Conservation (phyloP, 1,140 invertebrate species). For the Dinoponera quadriceps region DNA sequence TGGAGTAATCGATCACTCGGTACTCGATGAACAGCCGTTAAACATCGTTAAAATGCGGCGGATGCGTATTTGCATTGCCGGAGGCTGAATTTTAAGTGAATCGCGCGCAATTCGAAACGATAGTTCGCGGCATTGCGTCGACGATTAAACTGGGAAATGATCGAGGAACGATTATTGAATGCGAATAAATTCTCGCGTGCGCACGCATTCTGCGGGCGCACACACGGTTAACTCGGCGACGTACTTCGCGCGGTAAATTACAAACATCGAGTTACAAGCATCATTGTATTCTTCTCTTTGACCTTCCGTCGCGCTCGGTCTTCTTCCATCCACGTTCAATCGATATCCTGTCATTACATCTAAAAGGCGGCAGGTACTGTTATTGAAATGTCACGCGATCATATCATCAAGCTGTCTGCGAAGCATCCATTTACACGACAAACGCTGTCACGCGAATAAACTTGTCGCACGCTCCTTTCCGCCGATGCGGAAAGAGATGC, state of each 20-base stretch:
- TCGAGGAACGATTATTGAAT: conserved; percentile 20
- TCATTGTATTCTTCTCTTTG: conserved; percentile 41
- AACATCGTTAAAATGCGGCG: background rate
- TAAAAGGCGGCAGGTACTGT: conserved; percentile 56
- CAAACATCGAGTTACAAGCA: conserved; percentile 18
- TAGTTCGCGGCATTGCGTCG: too few species aligned
- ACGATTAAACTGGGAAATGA: too few species aligned
- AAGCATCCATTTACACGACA: conserved; percentile 48
- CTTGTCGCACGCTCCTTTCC: background rate
- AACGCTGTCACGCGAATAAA: conserved; percentile 50
- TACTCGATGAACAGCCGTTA: background rate
- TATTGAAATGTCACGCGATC: conserved; percentile 60
- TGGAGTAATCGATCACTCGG: background rate
- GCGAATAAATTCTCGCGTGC: conserved; percentile 12
- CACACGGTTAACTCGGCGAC: conserved; percentile 21
- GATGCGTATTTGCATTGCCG: background rate
- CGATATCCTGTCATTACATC: conserved; percentile 56
- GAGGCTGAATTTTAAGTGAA: background rate
- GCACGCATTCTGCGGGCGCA: conserved; percentile 24
- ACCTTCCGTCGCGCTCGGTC: conserved; percentile 40
- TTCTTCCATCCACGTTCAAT: conserved; percentile 37
- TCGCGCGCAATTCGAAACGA: background rate
- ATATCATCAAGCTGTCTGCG: conserved; percentile 56
- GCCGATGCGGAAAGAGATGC: conserved; percentile 25
- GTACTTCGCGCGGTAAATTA: conserved; percentile 45